Percentiles rank a stretch among this genome's conserved stretches.
Evolutionary conservation across 2,888 invertebrate genomes (phyloP).

Genomic region (Eulithis prunata): DNA sequence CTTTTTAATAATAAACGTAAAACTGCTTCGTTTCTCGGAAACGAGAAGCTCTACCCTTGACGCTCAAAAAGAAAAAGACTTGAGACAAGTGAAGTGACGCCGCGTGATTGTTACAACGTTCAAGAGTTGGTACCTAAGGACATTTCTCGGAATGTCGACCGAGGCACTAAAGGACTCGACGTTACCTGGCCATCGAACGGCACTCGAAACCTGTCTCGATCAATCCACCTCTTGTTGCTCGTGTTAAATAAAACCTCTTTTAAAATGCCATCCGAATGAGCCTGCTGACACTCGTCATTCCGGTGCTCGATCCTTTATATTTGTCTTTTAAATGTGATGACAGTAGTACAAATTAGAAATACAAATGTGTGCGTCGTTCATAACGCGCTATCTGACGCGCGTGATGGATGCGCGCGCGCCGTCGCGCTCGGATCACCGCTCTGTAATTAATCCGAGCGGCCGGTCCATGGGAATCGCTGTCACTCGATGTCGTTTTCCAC

Average conservation of each 20-base stretch:
- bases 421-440: conserved; percentile 69
- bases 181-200: conserved; percentile 75
- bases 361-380: conserved; percentile 83
- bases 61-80: conserved; percentile 34
- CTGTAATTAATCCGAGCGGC: conserved; percentile 78
- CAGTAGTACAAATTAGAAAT: conserved; percentile 84
- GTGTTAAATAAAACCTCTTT: conserved; percentile 82
- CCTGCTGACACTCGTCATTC: conserved; percentile 82
- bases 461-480: conserved; percentile 76
- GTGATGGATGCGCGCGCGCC: conserved; percentile 77
- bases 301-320: conserved; percentile 83
- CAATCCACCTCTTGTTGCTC: conserved; percentile 83
- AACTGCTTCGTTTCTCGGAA: conserved; percentile 37
- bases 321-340: conserved; percentile 85
- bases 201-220: conserved; percentile 84
- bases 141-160: conserved; percentile 77
- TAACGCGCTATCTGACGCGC: conserved; percentile 77
- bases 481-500: conserved; percentile 74
- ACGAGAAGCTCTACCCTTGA: conserved; percentile 33
- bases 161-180: conserved; percentile 71
- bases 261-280: conserved; percentile 80
- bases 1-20: conserved; percentile 42
- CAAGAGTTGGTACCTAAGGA: conserved; percentile 69
- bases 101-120: conserved; percentile 60
- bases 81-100: conserved; percentile 45